A percentile compares a stretch with the other conserved stretches of the same genome.
phyloP scores from a whole-genome alignment of 2,888 invertebrate species.

The Torymus texanus region DNA sequence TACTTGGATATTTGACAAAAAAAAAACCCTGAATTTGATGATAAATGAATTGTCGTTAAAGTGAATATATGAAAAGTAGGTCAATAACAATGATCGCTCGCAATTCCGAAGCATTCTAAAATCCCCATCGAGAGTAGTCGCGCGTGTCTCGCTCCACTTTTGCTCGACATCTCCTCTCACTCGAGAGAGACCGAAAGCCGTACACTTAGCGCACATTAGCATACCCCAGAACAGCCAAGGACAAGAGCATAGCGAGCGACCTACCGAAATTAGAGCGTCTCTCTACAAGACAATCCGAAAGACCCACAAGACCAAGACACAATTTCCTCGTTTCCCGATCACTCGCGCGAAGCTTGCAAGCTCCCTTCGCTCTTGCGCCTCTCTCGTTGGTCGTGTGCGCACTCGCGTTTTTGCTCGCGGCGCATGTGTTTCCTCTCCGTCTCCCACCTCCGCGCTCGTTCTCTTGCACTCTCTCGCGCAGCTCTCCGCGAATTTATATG shows the following conservation, averaged over 20 bases:
- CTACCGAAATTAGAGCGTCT: too few species aligned
- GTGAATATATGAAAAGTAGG: too few species aligned
- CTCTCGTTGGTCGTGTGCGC: constrained; percentile 32
- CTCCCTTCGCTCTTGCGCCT: not conserved
- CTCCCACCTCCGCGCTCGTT: not conserved
- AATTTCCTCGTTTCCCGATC: not conserved
- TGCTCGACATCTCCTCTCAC: not conserved
- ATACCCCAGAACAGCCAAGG: too few species aligned
- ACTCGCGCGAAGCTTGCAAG: not conserved
- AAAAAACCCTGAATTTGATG: too few species aligned
- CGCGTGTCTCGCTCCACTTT: not conserved
- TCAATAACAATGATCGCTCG: too few species aligned
- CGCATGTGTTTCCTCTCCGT: constrained; percentile 44
- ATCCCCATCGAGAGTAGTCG: too few species aligned
- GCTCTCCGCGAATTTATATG: constrained; percentile 47
- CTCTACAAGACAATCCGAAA: too few species aligned
- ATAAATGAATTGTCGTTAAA: too few species aligned
- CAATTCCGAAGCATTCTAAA: too few species aligned
- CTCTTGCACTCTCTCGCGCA: constrained; percentile 16
- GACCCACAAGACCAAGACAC: not conserved
- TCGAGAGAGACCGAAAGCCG: not conserved
- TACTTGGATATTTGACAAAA: too few species aligned
- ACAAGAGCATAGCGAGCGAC: too few species aligned
- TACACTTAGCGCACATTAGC: too few species aligned
- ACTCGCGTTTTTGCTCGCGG: constrained; percentile 38